Conservation (phyloP, 2,888 invertebrate genomes). For the Nemurella pictetii region DNA sequence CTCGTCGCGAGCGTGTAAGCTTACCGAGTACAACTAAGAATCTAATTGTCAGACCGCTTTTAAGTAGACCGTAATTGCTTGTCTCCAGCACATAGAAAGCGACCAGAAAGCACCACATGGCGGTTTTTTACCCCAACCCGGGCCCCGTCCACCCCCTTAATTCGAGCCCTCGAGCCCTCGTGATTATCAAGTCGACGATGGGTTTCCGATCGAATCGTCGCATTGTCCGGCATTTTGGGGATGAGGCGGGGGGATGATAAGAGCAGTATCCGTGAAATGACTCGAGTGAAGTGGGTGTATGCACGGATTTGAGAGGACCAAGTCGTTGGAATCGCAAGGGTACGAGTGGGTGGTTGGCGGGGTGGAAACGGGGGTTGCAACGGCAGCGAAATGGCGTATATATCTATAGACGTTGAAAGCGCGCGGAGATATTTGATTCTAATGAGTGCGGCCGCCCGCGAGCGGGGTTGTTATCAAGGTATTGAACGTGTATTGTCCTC, state of each 20-base stretch:
- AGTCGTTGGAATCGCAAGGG: conserved; percentile 29
- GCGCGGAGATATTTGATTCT: conserved; percentile 1
- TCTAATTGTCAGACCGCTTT: neutral
- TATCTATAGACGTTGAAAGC: conserved; percentile 1
- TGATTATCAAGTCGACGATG: conserved; percentile 49
- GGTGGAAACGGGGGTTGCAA: conserved; percentile 28
- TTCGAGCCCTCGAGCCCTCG: neutral
- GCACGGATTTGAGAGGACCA: conserved; percentile 38
- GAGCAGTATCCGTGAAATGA: conserved; percentile 13
- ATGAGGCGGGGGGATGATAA: conserved; percentile 33
- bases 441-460: no score
- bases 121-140: no score
- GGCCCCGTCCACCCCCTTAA: neutral
- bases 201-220: conserved; percentile 54
- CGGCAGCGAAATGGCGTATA: conserved; percentile 28
- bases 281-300: conserved; percentile 34
- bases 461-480: no score
- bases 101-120: neutral
- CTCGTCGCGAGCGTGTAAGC: neutral
- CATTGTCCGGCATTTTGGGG: conserved; percentile 36
- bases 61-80: neutral
- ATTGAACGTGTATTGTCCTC: no score
- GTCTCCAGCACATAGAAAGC: neutral
- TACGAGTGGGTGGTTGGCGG: conserved; percentile 36
- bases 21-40: no score